phyloP scores from a whole-genome alignment of 2,797 vertebrate species.

The Sebastes nivosus region DNA sequence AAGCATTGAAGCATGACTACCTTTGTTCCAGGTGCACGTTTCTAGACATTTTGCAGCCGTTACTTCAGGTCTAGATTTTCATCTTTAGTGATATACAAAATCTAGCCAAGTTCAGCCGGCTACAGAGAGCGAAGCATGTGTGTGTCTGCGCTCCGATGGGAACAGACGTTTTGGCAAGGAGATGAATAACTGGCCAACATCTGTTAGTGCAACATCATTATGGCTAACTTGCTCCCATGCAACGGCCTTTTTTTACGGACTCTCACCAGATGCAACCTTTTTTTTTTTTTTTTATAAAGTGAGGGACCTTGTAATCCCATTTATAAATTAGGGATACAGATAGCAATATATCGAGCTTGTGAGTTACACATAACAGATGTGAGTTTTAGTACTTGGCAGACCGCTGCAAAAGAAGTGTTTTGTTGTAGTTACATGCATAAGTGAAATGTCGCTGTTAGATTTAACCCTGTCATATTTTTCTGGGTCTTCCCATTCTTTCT shows the following conservation, averaged over 20 bases:
- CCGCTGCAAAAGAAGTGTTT: constrained; percentile 30
- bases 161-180: constrained; percentile 70
- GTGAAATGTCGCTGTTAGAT: constrained; percentile 35
- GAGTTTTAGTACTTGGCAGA: constrained; percentile 36
- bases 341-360: constrained; percentile 46
- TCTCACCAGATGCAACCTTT: constrained; percentile 67
- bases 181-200: constrained; percentile 83
- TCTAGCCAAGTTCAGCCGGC: constrained; percentile 50
- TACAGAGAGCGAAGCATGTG: constrained; percentile 60
- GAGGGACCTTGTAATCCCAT: constrained; percentile 63
- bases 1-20: background rate
- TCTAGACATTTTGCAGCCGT: constrained; percentile 58
- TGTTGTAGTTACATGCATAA: constrained; percentile 36
- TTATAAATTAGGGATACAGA: constrained; percentile 58
- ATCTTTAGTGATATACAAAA: constrained; percentile 58
- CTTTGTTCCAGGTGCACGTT: constrained; percentile 57
- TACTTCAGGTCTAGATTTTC: constrained; percentile 69
- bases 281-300: constrained; percentile 12
- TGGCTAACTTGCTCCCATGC: constrained; percentile 69
- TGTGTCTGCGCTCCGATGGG: constrained; percentile 64
- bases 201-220: constrained; percentile 85
- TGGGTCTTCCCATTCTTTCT: background rate
- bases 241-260: constrained; percentile 61
- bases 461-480: constrained; percentile 18
- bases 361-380: constrained; percentile 67